These are phyloP conservation scores for Sphaerodactylus townsendi DNA, from an alignment of 2,113 vertebrate species.

Conservation along the genomic window DNA sequence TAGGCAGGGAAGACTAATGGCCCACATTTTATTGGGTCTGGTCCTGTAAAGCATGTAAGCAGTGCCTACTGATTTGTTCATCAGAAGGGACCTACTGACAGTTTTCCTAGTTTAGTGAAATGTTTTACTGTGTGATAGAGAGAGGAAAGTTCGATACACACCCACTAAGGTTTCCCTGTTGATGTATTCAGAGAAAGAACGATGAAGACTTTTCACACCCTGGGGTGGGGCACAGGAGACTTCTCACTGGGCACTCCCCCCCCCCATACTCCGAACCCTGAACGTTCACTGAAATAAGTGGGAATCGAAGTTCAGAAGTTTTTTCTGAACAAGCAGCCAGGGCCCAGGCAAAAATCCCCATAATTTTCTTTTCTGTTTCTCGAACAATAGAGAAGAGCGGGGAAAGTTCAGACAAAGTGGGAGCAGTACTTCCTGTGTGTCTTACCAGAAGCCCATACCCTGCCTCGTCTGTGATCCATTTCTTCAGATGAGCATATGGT, in stretches of 20 bases:
- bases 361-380: constrained; percentile 40
- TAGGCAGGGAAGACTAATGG: background rate
- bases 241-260: background rate
- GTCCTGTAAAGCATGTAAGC: constrained; percentile 39
- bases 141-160: background rate
- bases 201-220: background rate
- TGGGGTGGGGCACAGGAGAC: background rate
- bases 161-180: background rate
- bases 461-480: constrained; percentile 29
- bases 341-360: background rate
- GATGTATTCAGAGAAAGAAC: background rate
- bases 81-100: constrained; percentile 35
- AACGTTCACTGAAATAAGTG: background rate
- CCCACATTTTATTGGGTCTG: constrained; percentile 29
- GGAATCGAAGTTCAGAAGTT: background rate
- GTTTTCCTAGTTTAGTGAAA: constrained; percentile 35
- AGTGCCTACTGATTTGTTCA: constrained; percentile 38
- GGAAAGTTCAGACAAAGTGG: constrained; percentile 27
- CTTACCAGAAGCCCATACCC: constrained; percentile 51
- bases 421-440: constrained; percentile 62
- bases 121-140: background rate
- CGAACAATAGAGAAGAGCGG: constrained; percentile 20
- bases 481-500: constrained; percentile 28
- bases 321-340: background rate
- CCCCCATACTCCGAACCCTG: too few relatives aligned